phyloP scores from a whole-genome alignment of 2,888 invertebrate species.

The Hypomecis atomaria region DNA sequence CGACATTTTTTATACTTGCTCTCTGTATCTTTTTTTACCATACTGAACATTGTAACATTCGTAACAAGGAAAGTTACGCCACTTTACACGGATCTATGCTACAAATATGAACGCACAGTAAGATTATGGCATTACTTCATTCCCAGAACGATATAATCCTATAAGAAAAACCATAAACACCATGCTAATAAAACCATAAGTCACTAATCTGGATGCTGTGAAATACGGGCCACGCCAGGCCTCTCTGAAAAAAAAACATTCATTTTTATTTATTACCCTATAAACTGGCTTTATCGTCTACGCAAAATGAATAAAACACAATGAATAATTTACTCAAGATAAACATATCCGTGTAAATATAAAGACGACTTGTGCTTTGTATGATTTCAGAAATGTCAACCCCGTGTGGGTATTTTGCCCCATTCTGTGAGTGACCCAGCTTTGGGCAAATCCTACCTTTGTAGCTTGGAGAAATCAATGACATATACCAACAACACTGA shows the following conservation, averaged over 20 bases:
- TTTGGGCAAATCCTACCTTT: conserved; percentile 24
- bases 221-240: conserved; percentile 1
- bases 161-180: conserved; percentile 2
- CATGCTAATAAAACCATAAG: conserved; percentile 11
- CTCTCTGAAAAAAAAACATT: conserved; percentile 15
- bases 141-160: neutral
- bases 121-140: neutral
- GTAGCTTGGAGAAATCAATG: neutral
- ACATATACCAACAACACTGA: too few species aligned
- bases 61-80: too few species aligned
- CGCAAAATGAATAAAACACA: conserved; percentile 30
- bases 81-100: too few species aligned
- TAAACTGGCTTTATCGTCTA: conserved; percentile 28
- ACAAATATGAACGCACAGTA: too few species aligned
- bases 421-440: neutral
- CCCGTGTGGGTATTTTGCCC: conserved; percentile 19
- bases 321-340: conserved; percentile 26
- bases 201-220: conserved; percentile 15
- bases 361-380: conserved; percentile 19
- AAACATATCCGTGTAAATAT: conserved; percentile 20
- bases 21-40: too few species aligned
- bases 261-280: conserved; percentile 22
- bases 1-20: too few species aligned
- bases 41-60: too few species aligned
- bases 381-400: conserved; percentile 25